Percentiles rank a stretch among this genome's conserved stretches.
Evolutionary conservation across 1,140 invertebrate genomes (phyloP).

Genomic region (Drosophila pruinosa): DNA sequence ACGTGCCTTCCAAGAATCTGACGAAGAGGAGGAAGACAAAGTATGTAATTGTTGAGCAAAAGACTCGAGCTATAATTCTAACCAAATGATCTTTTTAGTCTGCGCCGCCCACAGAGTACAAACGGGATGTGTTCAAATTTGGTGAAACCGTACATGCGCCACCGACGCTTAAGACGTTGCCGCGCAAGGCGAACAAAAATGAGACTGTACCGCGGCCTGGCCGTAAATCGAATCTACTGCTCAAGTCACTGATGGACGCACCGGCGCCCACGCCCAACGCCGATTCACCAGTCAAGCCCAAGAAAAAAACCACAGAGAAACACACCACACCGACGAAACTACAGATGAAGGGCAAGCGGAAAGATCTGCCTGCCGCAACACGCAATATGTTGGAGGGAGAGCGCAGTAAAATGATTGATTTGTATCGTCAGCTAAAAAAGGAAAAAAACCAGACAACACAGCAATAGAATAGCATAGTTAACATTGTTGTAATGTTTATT

Average conservation of each 20-base stretch:
- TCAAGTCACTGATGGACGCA: slow-evolving; percentile 79
- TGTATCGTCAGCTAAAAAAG: slow-evolving; percentile 85
- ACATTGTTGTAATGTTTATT: slow-evolving; percentile 45
- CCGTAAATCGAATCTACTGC: slow-evolving; percentile 84
- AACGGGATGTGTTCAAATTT: slow-evolving; percentile 85
- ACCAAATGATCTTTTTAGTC: background rate
- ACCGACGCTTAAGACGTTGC: slow-evolving; percentile 84
- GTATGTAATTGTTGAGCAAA: too few species aligned
- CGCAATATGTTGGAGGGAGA: slow-evolving; percentile 85
- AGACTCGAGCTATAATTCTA: too few species aligned
- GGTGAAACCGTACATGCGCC: slow-evolving; percentile 87
- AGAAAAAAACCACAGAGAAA: slow-evolving; percentile 12
- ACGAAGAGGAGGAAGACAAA: slow-evolving; percentile 66
- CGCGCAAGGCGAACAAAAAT: slow-evolving; percentile 83
- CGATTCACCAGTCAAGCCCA: background rate
- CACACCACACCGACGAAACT: slow-evolving; percentile 50
- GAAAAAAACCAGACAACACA: slow-evolving; percentile 16
- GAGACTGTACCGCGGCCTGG: slow-evolving; percentile 83
- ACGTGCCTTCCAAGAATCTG: slow-evolving; percentile 67
- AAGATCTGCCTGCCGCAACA: slow-evolving; percentile 84
- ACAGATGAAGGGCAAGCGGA: slow-evolving; percentile 85
- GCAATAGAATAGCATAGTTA: background rate
- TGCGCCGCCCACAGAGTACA: slow-evolving; percentile 50
- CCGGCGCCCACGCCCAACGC: background rate
- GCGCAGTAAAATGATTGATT: slow-evolving; percentile 84